phyloP scores from a whole-genome alignment of 2,888 invertebrate genomes.

The Melanophora roralis region DNA sequence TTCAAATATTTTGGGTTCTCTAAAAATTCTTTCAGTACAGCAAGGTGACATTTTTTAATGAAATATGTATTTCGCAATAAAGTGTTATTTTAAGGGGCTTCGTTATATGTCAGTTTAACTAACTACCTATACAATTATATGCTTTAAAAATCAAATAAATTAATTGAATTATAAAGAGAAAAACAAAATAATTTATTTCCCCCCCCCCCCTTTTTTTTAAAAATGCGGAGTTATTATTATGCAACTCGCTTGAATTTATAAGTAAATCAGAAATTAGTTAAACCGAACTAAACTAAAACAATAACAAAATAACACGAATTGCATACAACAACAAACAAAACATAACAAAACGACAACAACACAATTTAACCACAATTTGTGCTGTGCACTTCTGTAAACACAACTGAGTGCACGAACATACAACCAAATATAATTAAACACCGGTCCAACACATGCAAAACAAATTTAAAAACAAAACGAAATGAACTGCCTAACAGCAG shows the following conservation, averaged over 20 bases:
- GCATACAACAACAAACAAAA: constrained; percentile 37
- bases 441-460: constrained; percentile 38
- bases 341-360: constrained; percentile 37
- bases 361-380: constrained; percentile 54
- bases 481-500: constrained; percentile 36
- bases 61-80: no score
- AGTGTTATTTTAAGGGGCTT: no score
- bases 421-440: background rate
- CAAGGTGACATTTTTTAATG: no score
- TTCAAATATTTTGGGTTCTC: no score
- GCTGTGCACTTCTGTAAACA: constrained; percentile 35
- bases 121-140: no score
- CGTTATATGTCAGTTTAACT: no score
- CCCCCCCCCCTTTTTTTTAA: background rate
- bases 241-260: constrained; percentile 54
- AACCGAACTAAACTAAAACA: constrained; percentile 1
- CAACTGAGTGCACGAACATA: background rate
- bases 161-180: no score
- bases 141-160: no score
- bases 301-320: constrained; percentile 17
- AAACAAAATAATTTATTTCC: constrained; percentile 31
- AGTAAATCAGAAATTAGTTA: constrained; percentile 48
- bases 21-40: no score
- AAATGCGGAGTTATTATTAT: constrained; percentile 26
- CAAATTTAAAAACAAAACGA: constrained; percentile 47